phyloP scores from a whole-genome alignment of 2,888 invertebrate genomes.

The Tetragnatha montana region DNA sequence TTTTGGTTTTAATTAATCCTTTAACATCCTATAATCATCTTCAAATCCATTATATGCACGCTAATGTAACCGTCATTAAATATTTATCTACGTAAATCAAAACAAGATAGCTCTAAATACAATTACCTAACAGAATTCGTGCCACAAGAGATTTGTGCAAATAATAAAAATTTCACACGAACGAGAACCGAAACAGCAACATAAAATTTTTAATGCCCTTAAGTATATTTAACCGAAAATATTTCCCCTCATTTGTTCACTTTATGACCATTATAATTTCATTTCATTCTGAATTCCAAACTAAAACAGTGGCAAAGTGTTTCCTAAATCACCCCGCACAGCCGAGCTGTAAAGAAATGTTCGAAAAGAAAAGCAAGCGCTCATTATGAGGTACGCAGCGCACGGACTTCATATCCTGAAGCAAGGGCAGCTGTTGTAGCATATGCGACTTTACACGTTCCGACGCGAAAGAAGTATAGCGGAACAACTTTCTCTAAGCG shows the following conservation, averaged over 20 bases:
- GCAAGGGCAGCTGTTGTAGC: not conserved
- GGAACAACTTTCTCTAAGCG: not conserved
- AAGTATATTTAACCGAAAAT: not conserved
- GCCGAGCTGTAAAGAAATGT: not conserved
- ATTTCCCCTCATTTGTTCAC: not conserved
- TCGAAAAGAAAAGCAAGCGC: not conserved
- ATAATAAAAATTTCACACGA: too few relatives aligned
- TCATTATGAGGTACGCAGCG: not conserved
- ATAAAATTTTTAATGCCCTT: too few relatives aligned
- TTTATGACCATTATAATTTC: not conserved
- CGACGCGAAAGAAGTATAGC: not conserved
- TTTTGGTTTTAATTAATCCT: too few relatives aligned
- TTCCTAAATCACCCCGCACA: not conserved
- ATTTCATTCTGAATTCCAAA: not conserved
- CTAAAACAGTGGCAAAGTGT: not conserved
- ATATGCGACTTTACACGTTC: not conserved
- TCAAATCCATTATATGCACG: too few relatives aligned
- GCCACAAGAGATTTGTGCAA: too few relatives aligned
- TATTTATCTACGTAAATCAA: too few relatives aligned
- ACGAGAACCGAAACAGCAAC: too few relatives aligned
- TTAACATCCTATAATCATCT: too few relatives aligned
- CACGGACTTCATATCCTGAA: not conserved
- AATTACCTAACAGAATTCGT: too few relatives aligned
- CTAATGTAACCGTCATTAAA: too few relatives aligned
- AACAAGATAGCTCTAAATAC: too few relatives aligned